Conservation (phyloP, 2,113 vertebrate species). For the Elephas maximus region DNA sequence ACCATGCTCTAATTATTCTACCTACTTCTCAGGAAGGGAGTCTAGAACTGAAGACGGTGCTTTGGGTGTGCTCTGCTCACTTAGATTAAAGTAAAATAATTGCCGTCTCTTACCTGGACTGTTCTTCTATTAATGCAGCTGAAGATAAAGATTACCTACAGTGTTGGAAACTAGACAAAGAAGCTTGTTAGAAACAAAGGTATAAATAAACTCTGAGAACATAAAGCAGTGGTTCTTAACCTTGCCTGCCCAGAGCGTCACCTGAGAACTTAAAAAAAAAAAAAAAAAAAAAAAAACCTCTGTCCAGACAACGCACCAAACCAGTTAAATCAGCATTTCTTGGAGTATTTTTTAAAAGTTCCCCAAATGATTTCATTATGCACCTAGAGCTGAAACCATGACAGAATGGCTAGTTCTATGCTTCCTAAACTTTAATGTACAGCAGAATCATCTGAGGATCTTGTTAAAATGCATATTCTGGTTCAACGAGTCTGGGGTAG, state of each 20-base stretch:
- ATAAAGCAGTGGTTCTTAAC: background rate
- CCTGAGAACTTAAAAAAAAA: background rate
- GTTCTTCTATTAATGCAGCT: background rate
- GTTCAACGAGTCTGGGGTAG: background rate
- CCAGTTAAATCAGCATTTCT: conserved; percentile 9
- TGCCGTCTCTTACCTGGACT: background rate
- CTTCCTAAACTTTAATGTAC: background rate
- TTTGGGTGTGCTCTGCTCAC: background rate
- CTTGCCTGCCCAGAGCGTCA: background rate
- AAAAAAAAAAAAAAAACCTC: too few species aligned
- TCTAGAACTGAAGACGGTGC: background rate
- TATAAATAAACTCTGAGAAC: background rate
- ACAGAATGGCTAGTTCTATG: background rate
- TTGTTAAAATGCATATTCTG: conserved; percentile 3
- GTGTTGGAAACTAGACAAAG: background rate
- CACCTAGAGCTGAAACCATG: background rate
- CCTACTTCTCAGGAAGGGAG: background rate
- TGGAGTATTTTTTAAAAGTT: background rate
- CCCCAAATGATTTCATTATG: background rate
- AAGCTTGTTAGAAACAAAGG: background rate
- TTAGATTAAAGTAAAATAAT: conserved; percentile 30
- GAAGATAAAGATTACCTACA: conserved; percentile 20
- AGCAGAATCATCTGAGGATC: background rate
- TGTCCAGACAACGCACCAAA: background rate
- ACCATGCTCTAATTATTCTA: conserved; percentile 14